A percentile compares a stretch with the other conserved stretches of the same genome.
phyloP scores from a whole-genome alignment of 2,797 vertebrate genomes.

The Varecia variegata region DNA sequence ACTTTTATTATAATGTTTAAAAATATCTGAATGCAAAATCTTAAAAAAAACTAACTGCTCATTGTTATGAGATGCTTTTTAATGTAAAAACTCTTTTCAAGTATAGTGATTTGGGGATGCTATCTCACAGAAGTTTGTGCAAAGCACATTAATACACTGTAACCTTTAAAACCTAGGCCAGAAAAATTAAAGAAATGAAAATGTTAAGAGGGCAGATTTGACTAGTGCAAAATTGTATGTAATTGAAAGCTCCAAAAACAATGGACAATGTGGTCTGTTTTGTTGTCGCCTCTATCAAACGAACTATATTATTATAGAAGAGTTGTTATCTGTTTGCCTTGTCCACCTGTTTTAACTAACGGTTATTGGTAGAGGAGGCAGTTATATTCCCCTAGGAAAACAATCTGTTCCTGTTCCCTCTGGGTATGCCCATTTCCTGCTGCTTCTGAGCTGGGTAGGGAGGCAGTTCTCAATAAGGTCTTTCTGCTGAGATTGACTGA shows the following conservation, averaged over 20 bases:
- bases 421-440: not conserved
- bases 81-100: slow-evolving; percentile 3
- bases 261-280: not conserved
- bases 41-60: not conserved
- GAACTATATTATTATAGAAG: not conserved
- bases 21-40: not conserved
- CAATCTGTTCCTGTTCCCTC: not conserved
- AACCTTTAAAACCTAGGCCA: not conserved
- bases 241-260: not conserved
- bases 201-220: not conserved
- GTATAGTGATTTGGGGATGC: not conserved
- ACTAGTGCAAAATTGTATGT: not conserved
- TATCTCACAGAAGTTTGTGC: not conserved
- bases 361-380: not conserved
- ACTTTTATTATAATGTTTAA: slow-evolving; percentile 14
- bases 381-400: not conserved
- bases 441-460: not conserved
- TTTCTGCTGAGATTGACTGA: not conserved
- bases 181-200: slow-evolving; percentile 17
- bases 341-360: not conserved
- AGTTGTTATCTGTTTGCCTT: not conserved
- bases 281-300: not conserved
- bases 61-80: not conserved
- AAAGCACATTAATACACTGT: not conserved
- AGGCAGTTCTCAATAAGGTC: not conserved